These are phyloP conservation scores for Salticus scenicus DNA, from an alignment of 2,888 invertebrate genomes.

Conservation along the genomic window DNA sequence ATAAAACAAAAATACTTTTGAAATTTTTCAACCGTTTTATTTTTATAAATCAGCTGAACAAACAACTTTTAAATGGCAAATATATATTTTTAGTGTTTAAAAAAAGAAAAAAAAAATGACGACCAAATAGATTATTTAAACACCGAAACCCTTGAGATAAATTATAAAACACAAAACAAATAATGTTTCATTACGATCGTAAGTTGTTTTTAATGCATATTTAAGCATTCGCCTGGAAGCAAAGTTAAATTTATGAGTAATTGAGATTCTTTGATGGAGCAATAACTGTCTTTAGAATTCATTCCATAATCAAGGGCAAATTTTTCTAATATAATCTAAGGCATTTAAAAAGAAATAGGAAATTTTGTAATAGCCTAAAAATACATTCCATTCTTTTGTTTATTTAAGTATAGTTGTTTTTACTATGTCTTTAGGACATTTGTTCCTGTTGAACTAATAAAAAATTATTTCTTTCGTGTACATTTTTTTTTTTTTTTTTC, in stretches of 20 bases:
- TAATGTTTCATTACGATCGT: slow-evolving; percentile 63
- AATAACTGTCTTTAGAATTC: slow-evolving; percentile 36
- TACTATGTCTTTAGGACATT: slow-evolving; percentile 33
- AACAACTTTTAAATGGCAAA: no score
- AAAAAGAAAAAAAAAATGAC: slow-evolving; percentile 14
- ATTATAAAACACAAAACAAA: slow-evolving; percentile 65
- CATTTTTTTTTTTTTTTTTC: slow-evolving; percentile 17
- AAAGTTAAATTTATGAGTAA: slow-evolving; percentile 68
- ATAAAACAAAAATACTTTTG: slow-evolving; percentile 32
- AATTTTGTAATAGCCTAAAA: no score
- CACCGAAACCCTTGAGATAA: slow-evolving; percentile 58
- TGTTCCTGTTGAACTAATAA: slow-evolving; percentile 51
- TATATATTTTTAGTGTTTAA: slow-evolving; percentile 38
- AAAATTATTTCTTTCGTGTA: slow-evolving; percentile 57
- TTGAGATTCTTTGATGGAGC: slow-evolving; percentile 39
- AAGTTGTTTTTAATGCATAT: slow-evolving; percentile 69
- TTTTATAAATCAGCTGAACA: no score
- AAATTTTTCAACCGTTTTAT: slow-evolving; percentile 23
- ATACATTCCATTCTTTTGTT: no score
- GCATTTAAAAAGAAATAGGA: slow-evolving; percentile 64
- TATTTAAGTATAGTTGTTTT: slow-evolving; percentile 63
- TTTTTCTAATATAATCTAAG: slow-evolving; percentile 37
- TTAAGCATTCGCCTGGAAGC: slow-evolving; percentile 56
- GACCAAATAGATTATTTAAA: slow-evolving; percentile 39
- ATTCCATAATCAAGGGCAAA: slow-evolving; percentile 61